These are phyloP conservation scores for Clarias platycephalus DNA, from an alignment of 2,797 vertebrate species.

Conservation along the genomic window DNA sequence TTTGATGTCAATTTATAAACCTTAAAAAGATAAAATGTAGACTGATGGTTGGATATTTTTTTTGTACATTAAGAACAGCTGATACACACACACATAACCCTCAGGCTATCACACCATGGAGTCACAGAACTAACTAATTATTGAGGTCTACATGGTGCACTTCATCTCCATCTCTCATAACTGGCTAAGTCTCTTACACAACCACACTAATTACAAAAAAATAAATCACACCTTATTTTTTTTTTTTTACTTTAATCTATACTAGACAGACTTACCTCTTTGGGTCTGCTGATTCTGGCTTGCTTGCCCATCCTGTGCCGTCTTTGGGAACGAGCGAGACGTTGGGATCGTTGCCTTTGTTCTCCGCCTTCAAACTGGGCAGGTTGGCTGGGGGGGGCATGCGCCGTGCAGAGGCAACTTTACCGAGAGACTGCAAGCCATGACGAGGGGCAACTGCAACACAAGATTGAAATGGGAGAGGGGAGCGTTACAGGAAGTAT, in stretches of 20 bases:
- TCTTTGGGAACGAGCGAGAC: constrained; percentile 95
- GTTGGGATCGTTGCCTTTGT: constrained; percentile 98
- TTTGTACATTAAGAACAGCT: neutral
- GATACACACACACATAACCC: too few species aligned
- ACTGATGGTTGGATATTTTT: neutral
- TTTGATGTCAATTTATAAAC: too few species aligned
- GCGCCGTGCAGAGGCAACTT: constrained; percentile 95
- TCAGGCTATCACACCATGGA: neutral
- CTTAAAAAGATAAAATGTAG: too few species aligned
- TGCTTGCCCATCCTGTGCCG: constrained; percentile 99
- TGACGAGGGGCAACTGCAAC: constrained; percentile 89
- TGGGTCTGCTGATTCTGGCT: constrained; percentile 93
- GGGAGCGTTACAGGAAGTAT: neutral
- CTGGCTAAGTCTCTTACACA: neutral
- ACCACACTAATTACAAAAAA: neutral
- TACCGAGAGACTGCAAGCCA: constrained; percentile 98
- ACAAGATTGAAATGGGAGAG: constrained; percentile 16
- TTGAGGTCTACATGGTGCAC: neutral
- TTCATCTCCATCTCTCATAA: neutral
- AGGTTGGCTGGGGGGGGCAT: constrained; percentile 97
- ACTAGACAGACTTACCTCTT: constrained; percentile 79
- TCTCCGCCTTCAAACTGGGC: constrained; percentile 97
- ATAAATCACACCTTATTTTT: too few species aligned
- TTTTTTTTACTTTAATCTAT: too few species aligned
- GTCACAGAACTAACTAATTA: neutral